phyloP scores from a whole-genome alignment of 2,888 invertebrate genomes.

The Cosmorhoe ocellata region DNA sequence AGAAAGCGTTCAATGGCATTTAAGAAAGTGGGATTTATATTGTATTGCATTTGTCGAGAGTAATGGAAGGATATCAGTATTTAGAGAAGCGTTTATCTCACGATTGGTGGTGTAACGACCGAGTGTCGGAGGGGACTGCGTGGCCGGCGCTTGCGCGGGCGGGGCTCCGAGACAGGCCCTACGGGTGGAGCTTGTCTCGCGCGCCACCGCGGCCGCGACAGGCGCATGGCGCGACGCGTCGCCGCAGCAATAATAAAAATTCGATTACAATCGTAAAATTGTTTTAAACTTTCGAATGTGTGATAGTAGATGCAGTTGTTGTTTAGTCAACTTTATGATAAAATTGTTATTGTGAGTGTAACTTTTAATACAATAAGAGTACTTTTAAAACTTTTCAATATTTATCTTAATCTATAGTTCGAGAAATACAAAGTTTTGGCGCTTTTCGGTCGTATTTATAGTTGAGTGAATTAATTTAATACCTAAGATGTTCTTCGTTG shows the following conservation, averaged over 20 bases:
- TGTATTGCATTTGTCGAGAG: slow-evolving; percentile 20
- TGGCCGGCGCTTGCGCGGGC: slow-evolving; percentile 3
- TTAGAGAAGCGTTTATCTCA: slow-evolving; percentile 41
- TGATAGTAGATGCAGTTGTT: slow-evolving; percentile 84
- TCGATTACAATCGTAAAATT: slow-evolving; percentile 80
- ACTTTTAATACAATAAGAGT: slow-evolving; percentile 75
- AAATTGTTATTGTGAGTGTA: slow-evolving; percentile 82
- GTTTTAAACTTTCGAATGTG: slow-evolving; percentile 83
- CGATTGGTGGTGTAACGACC: slow-evolving; percentile 39
- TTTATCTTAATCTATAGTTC: slow-evolving; percentile 52
- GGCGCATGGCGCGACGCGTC: slow-evolving; percentile 44
- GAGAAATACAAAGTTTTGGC: slow-evolving; percentile 53
- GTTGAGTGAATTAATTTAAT: slow-evolving; percentile 61
- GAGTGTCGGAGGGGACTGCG: slow-evolving; percentile 30
- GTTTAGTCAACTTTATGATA: slow-evolving; percentile 81
- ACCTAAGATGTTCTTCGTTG: slow-evolving; percentile 72
- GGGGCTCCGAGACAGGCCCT: not conserved
- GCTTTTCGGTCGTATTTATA: slow-evolving; percentile 68
- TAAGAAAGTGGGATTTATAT: slow-evolving; percentile 20
- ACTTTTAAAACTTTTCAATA: slow-evolving; percentile 64
- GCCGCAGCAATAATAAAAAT: slow-evolving; percentile 81
- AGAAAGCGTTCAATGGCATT: slow-evolving; percentile 17
- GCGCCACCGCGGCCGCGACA: slow-evolving; percentile 11
- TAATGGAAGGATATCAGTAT: slow-evolving; percentile 42
- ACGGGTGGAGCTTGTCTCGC: slow-evolving; percentile 1